phyloP scores from a whole-genome alignment of 2,797 vertebrate species.

The Buphagus erythrorhynchus region DNA sequence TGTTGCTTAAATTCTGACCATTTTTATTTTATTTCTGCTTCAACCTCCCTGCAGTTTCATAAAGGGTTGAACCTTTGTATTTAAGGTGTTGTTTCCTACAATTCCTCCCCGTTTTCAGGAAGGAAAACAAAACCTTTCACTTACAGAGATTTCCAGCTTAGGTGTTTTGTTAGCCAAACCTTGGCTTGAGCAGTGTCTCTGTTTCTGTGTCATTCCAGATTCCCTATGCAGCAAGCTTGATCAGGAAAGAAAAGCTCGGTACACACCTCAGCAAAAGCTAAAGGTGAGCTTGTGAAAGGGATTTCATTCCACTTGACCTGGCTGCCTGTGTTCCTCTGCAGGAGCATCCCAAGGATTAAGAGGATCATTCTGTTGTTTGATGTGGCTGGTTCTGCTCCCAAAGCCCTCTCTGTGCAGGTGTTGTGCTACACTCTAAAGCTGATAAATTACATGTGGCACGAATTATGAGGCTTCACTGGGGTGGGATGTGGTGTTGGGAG shows the following conservation, averaged over 20 bases:
- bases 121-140: not conserved
- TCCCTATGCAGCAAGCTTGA: constrained; percentile 95
- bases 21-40: not conserved
- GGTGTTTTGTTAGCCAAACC: not conserved
- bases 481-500: rapidly evolving
- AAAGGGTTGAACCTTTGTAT: not conserved
- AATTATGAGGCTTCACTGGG: rapidly evolving
- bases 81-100: not conserved
- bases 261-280: constrained; percentile 94
- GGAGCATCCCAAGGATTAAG: not conserved
- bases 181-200: not conserved
- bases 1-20: not conserved
- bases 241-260: constrained; percentile 96
- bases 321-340: not conserved
- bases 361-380: not conserved
- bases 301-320: not conserved
- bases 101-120: not conserved
- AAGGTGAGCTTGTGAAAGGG: constrained; percentile 76
- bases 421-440: not conserved
- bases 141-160: not conserved
- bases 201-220: constrained; percentile 84
- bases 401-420: not conserved
- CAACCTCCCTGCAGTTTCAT: not conserved
- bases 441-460: rapidly evolving
- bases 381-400: not conserved